Evolutionary conservation across 1,140 invertebrate genomes (phyloP).

Genomic region (Leptopilina boulardi): DNA sequence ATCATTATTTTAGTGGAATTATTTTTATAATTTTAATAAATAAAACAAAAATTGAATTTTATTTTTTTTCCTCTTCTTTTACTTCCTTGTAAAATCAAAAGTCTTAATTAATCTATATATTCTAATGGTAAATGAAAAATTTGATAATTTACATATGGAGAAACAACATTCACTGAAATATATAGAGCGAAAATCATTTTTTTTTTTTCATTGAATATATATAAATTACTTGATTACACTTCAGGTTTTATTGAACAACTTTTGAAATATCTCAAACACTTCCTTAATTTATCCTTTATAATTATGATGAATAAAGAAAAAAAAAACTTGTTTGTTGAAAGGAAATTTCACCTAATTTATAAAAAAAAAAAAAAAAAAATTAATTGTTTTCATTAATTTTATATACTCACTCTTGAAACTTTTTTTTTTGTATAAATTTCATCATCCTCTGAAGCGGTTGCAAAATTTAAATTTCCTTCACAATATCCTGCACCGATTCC

Average conservation of each 20-base stretch:
- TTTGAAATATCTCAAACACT: neutral
- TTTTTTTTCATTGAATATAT: neutral
- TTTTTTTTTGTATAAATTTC: conserved; percentile 75
- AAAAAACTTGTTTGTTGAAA: neutral
- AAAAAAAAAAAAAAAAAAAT: conserved; percentile 3
- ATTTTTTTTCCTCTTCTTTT: neutral
- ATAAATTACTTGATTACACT: neutral
- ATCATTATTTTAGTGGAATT: too few species aligned
- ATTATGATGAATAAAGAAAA: neutral
- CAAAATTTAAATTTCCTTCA: conserved; percentile 73
- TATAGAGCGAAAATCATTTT: neutral
- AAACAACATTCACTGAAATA: conserved; percentile 1
- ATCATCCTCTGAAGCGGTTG: conserved; percentile 74
- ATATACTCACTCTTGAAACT: conserved; percentile 72
- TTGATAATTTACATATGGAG: neutral
- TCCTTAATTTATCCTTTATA: conserved; percentile 15
- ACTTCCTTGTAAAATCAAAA: neutral
- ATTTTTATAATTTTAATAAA: too few species aligned
- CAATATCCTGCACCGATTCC: conserved; percentile 69
- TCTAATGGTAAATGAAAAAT: neutral
- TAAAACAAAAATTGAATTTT: too few species aligned
- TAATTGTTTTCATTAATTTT: neutral
- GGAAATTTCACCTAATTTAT: neutral
- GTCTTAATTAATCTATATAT: neutral
- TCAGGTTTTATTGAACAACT: neutral